Evolutionary conservation across 53 echinoderm and acorn worm genomes (phyloP), one percentile per base, ranked within the genome.

Genomic region (Holothuria leucospilota): DNA sequence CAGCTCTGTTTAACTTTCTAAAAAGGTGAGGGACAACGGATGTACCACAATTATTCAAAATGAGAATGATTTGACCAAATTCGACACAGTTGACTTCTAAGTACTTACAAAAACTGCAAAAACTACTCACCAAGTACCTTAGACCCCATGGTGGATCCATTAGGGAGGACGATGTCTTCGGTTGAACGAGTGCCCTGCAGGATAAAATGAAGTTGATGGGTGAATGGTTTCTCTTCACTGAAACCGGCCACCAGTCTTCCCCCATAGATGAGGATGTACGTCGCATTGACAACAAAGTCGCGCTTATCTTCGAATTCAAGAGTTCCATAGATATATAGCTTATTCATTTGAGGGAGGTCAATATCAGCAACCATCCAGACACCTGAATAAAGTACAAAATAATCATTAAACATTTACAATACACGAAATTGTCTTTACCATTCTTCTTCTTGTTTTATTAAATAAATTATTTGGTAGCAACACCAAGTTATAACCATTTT

Each of bases 201-300:
- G 29, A 95, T 69, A 67, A 97, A 91, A 58, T 87, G 90, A 34
- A 92, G 77, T 14, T 93, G 82, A 25, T 97, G 95, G 49, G 72
- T 78, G 73, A 97, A 97, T 23, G 95, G 98, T 16, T 88, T 84
- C 7, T 69, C 30, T 62, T 95, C 98, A 65, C 89, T 94, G 87
- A 89, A 89, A 20, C 98, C 98, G n/a, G 89, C 87, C 42, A 97
- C 56, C 15, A 97, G 81, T 34, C 87, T 87, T 5, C 95, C 95
- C 15, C 98, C 98, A 27, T 97, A 95, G 78, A 97, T 97, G 56
- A 97, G 81, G 78, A 97, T 91, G 87, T 97, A 97, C 20, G 95
- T 97, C 13, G 95, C 98, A 40, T 87, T 88, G 29, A 97, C 58
- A 12, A 63, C 58, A 58, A 91, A 84, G 82, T 97, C 85, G 42